phyloP scores from a whole-genome alignment of 2,888 invertebrate species.

The Melanargia galathea region DNA sequence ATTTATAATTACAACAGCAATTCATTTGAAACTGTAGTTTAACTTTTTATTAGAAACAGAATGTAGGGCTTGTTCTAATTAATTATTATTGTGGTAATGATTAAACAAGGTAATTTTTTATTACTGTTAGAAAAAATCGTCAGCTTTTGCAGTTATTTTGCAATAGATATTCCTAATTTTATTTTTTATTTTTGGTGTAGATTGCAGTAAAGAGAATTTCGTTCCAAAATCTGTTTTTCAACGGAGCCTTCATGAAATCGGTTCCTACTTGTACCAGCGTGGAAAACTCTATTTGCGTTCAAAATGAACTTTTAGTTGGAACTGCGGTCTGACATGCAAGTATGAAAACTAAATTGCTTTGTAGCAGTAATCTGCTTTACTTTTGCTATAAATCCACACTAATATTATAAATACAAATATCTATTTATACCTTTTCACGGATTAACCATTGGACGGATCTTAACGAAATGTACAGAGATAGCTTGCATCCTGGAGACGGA shows the following conservation, averaged over 20 bases:
- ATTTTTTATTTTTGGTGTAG: not conserved
- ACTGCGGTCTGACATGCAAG: constrained; percentile 32
- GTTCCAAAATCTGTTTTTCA: constrained; percentile 44
- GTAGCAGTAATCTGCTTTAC: constrained; percentile 16
- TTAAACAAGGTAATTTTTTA: too few relatives aligned
- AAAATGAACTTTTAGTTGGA: constrained; percentile 43
- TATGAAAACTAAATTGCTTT: constrained; percentile 27
- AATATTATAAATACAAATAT: too few relatives aligned
- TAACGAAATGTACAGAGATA: too few relatives aligned
- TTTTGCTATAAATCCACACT: constrained; percentile 15
- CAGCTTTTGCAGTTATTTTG: not conserved
- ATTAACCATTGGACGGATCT: too few relatives aligned
- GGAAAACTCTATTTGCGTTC: constrained; percentile 50
- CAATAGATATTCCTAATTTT: not conserved
- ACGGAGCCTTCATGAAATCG: constrained; percentile 46
- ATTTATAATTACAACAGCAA: too few relatives aligned
- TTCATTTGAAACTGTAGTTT: too few relatives aligned
- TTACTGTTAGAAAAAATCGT: too few relatives aligned
- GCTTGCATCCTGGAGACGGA: too few relatives aligned
- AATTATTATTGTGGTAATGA: too few relatives aligned
- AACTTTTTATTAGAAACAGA: too few relatives aligned
- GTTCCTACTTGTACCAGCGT: constrained; percentile 49
- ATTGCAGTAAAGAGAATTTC: not conserved
- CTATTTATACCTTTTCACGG: too few relatives aligned
- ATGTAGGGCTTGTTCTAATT: too few relatives aligned